Base-by-base conservation (phyloP, 1,140 invertebrate genomes). In the Melanaphis sacchari region DNA sequence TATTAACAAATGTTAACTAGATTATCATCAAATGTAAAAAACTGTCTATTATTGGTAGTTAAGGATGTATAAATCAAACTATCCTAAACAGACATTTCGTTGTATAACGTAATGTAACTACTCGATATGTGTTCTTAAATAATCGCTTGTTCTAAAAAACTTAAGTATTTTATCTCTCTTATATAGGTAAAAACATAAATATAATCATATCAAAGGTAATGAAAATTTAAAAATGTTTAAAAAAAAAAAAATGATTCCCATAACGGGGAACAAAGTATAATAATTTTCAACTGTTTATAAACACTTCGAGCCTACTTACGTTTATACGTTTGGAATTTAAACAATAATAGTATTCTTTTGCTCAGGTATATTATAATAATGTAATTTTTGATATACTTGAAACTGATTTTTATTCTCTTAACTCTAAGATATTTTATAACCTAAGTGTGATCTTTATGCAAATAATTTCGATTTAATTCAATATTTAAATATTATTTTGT, bases 401-500 rank as follows among this genome's bases (percentile, higher is more conserved):
- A 24, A 84, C 9, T 84, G 82, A 84, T 40, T 84, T 84, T 24
- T 84, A 84, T 84, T 84, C 82, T 84, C 24, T 84, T 84, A 26
- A 3, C 82, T 8, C 22, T 24, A 18, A 84, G 22, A 84, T 40
- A 41, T 84, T 84, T 41, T 84, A 84, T 84, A 24, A 9, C 38
- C 9, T 84, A 41, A 84, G 40, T 40, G 8, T 41, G 82, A 31
- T 85, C 26, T 85, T 43, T 43, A n/a, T 85, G 84, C 84, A 85
- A 85, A 85, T 85, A 11, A 43, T 85, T 43, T 85, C 31, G 1
- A 26, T 43, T 85, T 41, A 43, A 85, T 85, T 85, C 41, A 43
- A 85, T 85, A 43, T 85, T 41, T 43, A 85, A 85, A 85, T 43
- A 43, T 84, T 84, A 31, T 85, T 85, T 85, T 85, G 26, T 85